Base-by-base conservation (phyloP, 2,113 vertebrate species). In the Carettochelys insculpta region DNA sequence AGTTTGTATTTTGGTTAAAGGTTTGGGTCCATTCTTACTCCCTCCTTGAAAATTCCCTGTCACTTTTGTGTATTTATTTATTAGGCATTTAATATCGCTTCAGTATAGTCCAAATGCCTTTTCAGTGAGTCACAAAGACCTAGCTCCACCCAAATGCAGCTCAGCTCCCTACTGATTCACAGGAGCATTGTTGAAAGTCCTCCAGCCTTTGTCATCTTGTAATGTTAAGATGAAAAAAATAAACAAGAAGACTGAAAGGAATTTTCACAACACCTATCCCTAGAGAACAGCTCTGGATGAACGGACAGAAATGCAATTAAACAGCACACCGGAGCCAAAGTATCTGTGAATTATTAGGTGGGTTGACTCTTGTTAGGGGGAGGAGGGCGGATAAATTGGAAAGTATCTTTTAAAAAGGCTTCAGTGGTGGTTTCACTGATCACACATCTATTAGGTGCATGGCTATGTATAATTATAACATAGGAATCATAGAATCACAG, bases 101-200 rank as follows among this genome's bases (percentile, higher is more conserved):
- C 25, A 19, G 31, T 19, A 7, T 88, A 56, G 90, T 93, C 22
- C 22, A 61, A 78, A 90, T 93, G 1, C 81, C 86, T 96, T 77
- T 93, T 34, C 61, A 73, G 0, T 95, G 94, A 95, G 79, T 95
- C 90, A 97, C 75, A 91, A 91, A 41, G 71, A 3, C 58, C 9
- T 13, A 27, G 83, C 84, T 95, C 93, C 90, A 87, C 84, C 89
- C 84, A 91, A 91, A 22, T 0, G 87, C 89, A 68, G 31, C 87
- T 90, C 27, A 75, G 82, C 93, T 82, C 85, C 82, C 84, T 89
- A 77, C 19, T 80, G 31, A 25, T 82, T 96, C 89, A 94, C 65
- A 75, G 92, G 81, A 96, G 76, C 34, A 38, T 71, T 84, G 11
- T 86, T 79, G 2, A 58, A 90, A 91, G 52, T 86, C 24, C 54